phyloP scores from a whole-genome alignment of 2,888 invertebrate genomes.

The Bhutanitis thaidina region DNA sequence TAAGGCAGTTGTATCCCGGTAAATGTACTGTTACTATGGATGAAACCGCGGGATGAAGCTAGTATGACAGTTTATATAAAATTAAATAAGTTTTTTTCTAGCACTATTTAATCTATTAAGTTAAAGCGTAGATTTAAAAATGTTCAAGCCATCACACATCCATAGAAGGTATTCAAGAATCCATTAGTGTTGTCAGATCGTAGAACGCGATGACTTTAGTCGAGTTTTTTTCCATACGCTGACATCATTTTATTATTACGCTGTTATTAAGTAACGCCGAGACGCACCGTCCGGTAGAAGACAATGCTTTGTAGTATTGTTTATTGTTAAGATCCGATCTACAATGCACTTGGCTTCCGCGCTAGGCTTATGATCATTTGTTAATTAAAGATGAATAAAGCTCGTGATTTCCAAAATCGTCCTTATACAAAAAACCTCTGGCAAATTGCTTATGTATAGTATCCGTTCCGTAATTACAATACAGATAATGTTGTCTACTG shows the following conservation, averaged over 20 bases:
- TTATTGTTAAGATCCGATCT: conserved; percentile 1
- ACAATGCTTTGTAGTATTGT: conserved; percentile 12
- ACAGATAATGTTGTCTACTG: too few relatives aligned
- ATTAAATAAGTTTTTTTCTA: too few relatives aligned
- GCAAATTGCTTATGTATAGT: too few relatives aligned
- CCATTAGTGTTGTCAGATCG: conserved; percentile 5
- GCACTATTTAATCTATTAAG: too few relatives aligned
- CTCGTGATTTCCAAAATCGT: too few relatives aligned
- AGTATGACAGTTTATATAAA: too few relatives aligned
- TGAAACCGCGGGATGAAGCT: too few relatives aligned
- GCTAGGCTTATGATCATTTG: background rate
- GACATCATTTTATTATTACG: conserved; percentile 10
- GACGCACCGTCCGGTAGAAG: conserved; percentile 3
- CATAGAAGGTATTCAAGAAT: conserved; percentile 17
- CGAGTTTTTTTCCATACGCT: conserved; percentile 12
- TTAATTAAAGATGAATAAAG: background rate
- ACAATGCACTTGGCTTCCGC: background rate
- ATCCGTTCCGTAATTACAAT: too few relatives aligned
- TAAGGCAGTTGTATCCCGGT: too few relatives aligned
- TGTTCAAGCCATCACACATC: conserved; percentile 4
- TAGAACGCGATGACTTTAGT: conserved; percentile 7
- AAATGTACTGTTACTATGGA: too few relatives aligned
- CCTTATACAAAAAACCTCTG: too few relatives aligned
- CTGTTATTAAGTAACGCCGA: conserved; percentile 11
- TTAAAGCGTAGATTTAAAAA: too few relatives aligned